Percentiles rank a stretch among this genome's conserved stretches.
These are phyloP conservation scores for Herminia tarsipennalis DNA, from an alignment of 2,888 invertebrate genomes.

Conservation along the genomic window DNA sequence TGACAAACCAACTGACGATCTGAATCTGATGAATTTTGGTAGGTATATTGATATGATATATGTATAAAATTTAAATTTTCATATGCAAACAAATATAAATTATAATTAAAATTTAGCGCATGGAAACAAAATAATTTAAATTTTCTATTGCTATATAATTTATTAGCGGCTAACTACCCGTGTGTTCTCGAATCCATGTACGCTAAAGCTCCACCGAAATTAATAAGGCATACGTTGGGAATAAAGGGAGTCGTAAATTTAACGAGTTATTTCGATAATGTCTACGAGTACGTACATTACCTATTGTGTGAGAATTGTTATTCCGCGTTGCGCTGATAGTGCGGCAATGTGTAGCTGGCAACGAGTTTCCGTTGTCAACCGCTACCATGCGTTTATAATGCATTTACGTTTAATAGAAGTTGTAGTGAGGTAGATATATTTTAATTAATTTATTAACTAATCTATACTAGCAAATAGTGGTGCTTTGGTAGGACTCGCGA, in stretches of 20 bases:
- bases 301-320: constrained; percentile 40
- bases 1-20: no score
- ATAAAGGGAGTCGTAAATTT: constrained; percentile 58
- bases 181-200: constrained; percentile 26
- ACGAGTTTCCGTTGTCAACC: constrained; percentile 14
- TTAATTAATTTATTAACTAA: no score
- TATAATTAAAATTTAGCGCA: no score
- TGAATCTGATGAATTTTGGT: no score
- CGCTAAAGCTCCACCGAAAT: constrained; percentile 43
- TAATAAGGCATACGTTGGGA: constrained; percentile 52
- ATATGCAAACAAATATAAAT: no score
- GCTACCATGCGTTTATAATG: constrained; percentile 14
- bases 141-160: background rate
- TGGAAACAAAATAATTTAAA: background rate
- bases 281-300: constrained; percentile 34
- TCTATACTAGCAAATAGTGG: no score
- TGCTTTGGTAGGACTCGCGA: no score
- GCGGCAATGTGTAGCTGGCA: constrained; percentile 30
- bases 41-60: no score
- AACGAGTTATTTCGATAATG: constrained; percentile 57
- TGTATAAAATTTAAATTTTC: no score
- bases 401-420: no score
- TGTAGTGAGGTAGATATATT: no score
- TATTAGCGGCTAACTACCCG: constrained; percentile 1
- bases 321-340: constrained; percentile 18